Evolutionary conservation across 2,888 invertebrate genomes (phyloP).

Genomic region (Branchellion lobata): DNA sequence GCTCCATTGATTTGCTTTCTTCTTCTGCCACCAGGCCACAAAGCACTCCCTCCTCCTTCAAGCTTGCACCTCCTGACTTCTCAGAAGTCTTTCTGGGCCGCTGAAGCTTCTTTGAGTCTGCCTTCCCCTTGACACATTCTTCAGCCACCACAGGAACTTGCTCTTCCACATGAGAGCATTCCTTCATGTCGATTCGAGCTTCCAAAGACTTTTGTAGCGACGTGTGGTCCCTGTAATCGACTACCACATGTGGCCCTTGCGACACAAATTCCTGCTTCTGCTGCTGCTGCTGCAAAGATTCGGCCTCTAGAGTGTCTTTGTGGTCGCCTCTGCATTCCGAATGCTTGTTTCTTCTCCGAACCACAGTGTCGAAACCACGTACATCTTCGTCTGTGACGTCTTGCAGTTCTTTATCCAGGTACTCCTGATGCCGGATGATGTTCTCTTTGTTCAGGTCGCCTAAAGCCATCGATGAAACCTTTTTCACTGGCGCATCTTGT

Average conservation of each 20-base stretch:
- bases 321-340: not conserved
- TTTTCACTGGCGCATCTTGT: not conserved
- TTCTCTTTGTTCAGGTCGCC: not conserved
- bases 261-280: too few relatives aligned
- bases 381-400: not conserved
- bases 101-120: too few relatives aligned
- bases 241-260: too few relatives aligned
- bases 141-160: not conserved
- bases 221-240: not conserved
- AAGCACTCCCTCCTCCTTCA: not conserved
- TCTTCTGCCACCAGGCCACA: too few relatives aligned
- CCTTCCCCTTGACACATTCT: too few relatives aligned
- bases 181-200: not conserved
- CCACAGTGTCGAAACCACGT: not conserved
- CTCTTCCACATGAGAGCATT: not conserved
- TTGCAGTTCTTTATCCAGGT: constrained; percentile 8
- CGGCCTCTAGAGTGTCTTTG: not conserved
- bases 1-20: too few relatives aligned
- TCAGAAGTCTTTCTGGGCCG: not conserved
- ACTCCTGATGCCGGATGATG: not conserved
- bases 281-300: too few relatives aligned
- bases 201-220: not conserved
- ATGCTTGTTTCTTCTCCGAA: constrained; percentile 5
- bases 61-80: not conserved
- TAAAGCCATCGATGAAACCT: not conserved